These are phyloP conservation scores for Xenopus borealis DNA, from an alignment of 2,113 vertebrate species.

Conservation along the genomic window DNA sequence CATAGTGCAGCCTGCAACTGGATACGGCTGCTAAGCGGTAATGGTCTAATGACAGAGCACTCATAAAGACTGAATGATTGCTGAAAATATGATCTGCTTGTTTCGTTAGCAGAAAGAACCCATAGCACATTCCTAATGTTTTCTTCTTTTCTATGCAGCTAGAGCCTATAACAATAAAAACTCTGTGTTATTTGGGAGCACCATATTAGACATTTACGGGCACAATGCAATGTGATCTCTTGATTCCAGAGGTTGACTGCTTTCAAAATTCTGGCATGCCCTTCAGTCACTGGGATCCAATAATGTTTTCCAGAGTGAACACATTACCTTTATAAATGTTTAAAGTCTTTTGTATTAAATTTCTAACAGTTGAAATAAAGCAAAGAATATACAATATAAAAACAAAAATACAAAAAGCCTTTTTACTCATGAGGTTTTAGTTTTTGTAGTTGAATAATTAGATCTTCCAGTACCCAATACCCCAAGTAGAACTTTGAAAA, in stretches of 20 bases:
- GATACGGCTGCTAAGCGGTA: constrained; percentile 36
- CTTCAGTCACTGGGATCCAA: constrained; percentile 35
- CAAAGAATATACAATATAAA: not conserved
- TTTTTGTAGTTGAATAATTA: too few species aligned
- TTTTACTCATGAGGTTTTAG: too few species aligned
- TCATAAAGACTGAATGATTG: constrained; percentile 46
- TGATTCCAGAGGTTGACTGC: constrained; percentile 39
- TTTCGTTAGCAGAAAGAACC: constrained; percentile 39
- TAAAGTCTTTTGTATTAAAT: constrained; percentile 20
- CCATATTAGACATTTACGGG: constrained; percentile 43
- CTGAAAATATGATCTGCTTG: constrained; percentile 46
- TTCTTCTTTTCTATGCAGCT: constrained; percentile 31
- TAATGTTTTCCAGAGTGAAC: constrained; percentile 31
- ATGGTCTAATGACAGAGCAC: constrained; percentile 44
- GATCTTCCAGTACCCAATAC: too few species aligned
- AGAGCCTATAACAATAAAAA: constrained; percentile 41
- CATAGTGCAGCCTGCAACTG: constrained; percentile 37
- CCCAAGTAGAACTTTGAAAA: too few species aligned
- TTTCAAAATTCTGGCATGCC: constrained; percentile 28
- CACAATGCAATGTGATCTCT: constrained; percentile 39
- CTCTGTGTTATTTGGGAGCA: constrained; percentile 30
- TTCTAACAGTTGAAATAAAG: constrained; percentile 1
- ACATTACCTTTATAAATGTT: constrained; percentile 17
- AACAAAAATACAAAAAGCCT: not conserved
- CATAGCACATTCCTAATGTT: constrained; percentile 44